Evolutionary conservation across 1,140 invertebrate species (phyloP), one percentile per base, ranked within the genome.

Genomic region (Dendrolimus kikuchii): DNA sequence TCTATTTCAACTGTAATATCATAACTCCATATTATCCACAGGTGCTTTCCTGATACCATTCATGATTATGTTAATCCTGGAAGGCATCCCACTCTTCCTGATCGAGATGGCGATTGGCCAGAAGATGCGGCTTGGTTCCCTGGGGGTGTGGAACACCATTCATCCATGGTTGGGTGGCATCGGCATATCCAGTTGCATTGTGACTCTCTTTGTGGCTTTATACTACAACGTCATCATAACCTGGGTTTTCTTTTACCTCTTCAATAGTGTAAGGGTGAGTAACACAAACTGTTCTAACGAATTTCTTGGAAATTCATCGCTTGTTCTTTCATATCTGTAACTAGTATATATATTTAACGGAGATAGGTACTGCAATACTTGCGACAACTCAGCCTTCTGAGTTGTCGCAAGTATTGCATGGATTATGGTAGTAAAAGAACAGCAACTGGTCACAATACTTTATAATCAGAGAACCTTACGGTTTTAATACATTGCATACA

Each of bases 201-300:
- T 99, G 44, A 96, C 96, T 0, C 93, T 96, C 49, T 95, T 97
- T 74, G 95, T 98, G 10, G 94, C 95, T 2, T 90, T 99, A 40
- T 99, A 99, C 85, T 99, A 99, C 89, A 99, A 99, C 74, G 96
- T 99, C 62, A 99, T 99, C 77, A 97, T 99, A 71, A 97, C 97
- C 44, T 99, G 98, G 98, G 98, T 97, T 61, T 94, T 99, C 87
- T 99, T 93, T 81, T 99, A 99, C 76, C 91, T 97, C 51, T 96
- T 96, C 85, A 96, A 97, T 66, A 96, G 95, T 73, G 93, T 96
- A 79, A 89, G 91, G 89, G 94, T 96, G 77, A 92, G 90, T 87
- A 38, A 10, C 41, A 2, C 41, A 7, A 42, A n/a, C 1, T 7
- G 1, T 42, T 7, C 41, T 2, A 23, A 23, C 1, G 23, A 3